Conservation (phyloP, 2,113 vertebrate species). For the Meriones unguiculatus region DNA sequence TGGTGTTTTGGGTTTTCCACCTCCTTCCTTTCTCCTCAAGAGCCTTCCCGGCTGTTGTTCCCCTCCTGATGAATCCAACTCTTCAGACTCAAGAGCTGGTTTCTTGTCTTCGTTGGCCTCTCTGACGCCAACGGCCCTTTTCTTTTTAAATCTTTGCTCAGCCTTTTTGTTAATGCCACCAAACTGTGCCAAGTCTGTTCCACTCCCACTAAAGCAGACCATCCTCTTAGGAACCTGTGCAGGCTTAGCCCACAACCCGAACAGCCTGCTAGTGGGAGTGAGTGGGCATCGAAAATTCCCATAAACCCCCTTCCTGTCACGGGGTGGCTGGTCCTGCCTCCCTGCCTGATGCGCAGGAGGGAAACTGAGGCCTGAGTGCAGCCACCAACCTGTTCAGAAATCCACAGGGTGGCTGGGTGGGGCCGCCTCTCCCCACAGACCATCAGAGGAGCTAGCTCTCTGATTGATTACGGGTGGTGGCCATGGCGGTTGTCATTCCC, state of each 20-base stretch:
- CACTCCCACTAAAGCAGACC: background rate
- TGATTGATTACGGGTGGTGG: background rate
- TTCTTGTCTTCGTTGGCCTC: background rate
- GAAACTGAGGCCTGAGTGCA: conserved; percentile 8
- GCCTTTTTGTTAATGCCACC: background rate
- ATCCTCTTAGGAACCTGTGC: background rate
- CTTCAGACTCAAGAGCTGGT: background rate
- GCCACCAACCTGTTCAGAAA: background rate
- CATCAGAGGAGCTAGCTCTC: background rate
- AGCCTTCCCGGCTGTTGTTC: background rate
- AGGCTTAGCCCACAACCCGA: accelerated
- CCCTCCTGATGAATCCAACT: background rate
- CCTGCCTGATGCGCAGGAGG: background rate
- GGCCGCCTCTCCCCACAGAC: background rate
- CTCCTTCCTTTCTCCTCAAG: background rate
- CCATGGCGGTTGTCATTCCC: background rate
- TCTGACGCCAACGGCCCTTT: background rate
- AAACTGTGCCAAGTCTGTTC: background rate
- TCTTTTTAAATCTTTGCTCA: background rate
- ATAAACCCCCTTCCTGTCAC: too few relatives aligned
- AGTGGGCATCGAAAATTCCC: accelerated
- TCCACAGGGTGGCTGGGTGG: background rate
- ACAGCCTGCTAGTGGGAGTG: accelerated
- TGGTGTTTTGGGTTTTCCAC: accelerated
- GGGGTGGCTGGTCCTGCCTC: background rate